A percentile compares a stretch with the other conserved stretches of the same genome.
These are phyloP conservation scores for Rhodophaea formosa DNA, from an alignment of 2,888 invertebrate genomes.

Conservation along the genomic window DNA sequence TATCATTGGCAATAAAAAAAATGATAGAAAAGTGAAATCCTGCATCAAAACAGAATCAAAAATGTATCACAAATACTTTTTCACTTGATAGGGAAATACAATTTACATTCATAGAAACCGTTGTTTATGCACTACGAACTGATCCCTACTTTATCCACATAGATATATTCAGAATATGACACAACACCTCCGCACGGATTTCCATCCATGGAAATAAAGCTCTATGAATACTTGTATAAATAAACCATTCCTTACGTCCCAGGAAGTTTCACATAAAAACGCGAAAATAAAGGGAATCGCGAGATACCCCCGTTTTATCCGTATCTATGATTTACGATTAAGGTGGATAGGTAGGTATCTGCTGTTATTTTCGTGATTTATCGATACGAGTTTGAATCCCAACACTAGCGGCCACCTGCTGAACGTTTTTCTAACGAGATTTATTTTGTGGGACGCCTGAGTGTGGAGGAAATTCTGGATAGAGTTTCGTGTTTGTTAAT, in stretches of 20 bases:
- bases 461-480: constrained; percentile 3
- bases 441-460: background rate
- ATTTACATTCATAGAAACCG: constrained; percentile 18
- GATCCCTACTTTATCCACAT: constrained; percentile 21
- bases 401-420: constrained; percentile 28
- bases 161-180: constrained; percentile 39
- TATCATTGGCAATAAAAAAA: no score
- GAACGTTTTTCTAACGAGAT: constrained; percentile 17
- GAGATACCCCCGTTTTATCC: constrained; percentile 55
- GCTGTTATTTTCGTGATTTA: constrained; percentile 52
- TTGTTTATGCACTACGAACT: constrained; percentile 18
- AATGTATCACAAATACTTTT: background rate
- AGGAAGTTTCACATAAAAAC: constrained; percentile 64
- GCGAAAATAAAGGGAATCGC: constrained; percentile 60
- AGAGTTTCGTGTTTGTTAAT: background rate
- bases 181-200: constrained; percentile 36
- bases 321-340: constrained; percentile 63
- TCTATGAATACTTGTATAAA: constrained; percentile 72
- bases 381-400: constrained; percentile 31
- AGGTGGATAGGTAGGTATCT: constrained; percentile 56
- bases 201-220: constrained; percentile 48
- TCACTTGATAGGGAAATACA: constrained; percentile 12
- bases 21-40: no score
- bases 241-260: constrained; percentile 66
- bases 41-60: background rate